Evolutionary conservation across 2,113 vertebrate genomes (phyloP).

Genomic region (Tylochromis polylepis): DNA sequence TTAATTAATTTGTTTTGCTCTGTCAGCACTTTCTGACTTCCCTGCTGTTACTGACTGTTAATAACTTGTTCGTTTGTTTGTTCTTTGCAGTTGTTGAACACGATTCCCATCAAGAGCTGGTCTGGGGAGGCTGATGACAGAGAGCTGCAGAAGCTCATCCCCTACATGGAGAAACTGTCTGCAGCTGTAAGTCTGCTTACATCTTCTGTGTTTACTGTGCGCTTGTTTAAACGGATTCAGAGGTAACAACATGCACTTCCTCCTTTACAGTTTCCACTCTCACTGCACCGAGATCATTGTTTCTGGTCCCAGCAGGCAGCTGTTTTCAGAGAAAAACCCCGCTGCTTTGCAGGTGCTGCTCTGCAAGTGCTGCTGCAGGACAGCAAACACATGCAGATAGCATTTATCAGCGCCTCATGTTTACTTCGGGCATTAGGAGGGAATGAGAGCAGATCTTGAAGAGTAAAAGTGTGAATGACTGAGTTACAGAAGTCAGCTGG

Average conservation of each 20-base stretch:
- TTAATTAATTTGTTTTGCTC: background rate
- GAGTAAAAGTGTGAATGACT: background rate
- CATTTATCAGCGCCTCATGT: background rate
- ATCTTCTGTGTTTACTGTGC: background rate
- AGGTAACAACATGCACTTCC: background rate
- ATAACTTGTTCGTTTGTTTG: background rate
- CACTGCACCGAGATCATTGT: background rate
- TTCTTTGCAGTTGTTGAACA: conserved; percentile 74
- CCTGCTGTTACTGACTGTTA: background rate
- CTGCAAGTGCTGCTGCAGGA: background rate
- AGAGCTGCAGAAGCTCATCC: conserved; percentile 73
- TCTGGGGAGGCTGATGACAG: conserved; percentile 64
- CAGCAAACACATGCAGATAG: background rate
- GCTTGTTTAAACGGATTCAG: background rate
- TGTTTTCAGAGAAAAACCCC: background rate
- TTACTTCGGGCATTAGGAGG: background rate
- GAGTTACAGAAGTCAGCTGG: background rate
- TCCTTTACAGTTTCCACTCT: background rate
- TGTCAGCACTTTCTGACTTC: background rate
- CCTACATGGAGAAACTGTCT: conserved; percentile 71
- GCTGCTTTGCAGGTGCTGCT: background rate
- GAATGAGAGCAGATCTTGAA: background rate
- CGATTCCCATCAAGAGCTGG: conserved; percentile 75
- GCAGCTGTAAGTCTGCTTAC: conserved; percentile 55
- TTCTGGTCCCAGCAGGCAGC: background rate